These are phyloP conservation scores for Staurois parvus DNA, from an alignment of 2,797 vertebrate species.

Conservation along the genomic window DNA sequence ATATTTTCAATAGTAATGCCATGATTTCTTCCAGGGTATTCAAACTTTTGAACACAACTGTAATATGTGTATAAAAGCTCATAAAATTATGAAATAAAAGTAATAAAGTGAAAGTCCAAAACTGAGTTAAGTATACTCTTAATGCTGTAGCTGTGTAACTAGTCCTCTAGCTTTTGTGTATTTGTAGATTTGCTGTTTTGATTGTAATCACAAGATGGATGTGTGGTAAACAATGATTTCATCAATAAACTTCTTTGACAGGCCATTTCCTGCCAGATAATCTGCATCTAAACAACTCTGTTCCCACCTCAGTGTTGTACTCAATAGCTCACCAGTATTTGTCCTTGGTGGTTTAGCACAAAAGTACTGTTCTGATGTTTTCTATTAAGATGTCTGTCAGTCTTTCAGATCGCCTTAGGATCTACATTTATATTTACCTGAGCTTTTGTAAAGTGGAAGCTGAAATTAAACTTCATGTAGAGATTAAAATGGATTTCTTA, in stretches of 20 bases:
- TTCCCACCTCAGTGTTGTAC: conserved; percentile 14
- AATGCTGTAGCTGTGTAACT: background rate
- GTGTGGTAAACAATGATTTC: conserved; percentile 32
- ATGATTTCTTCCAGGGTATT: too few species aligned
- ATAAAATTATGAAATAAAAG: too few species aligned
- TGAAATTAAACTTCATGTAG: too few species aligned
- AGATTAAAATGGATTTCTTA: too few species aligned
- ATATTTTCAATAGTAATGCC: too few species aligned
- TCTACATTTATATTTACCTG: too few species aligned
- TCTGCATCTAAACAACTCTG: conserved; percentile 12
- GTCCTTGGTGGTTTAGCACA: background rate
- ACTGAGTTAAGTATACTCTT: background rate
- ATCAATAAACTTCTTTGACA: conserved; percentile 32
- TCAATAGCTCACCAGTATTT: background rate
- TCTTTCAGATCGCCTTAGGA: background rate
- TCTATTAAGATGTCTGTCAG: background rate
- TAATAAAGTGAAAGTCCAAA: too few species aligned
- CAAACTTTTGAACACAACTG: too few species aligned
- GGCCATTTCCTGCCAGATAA: conserved; percentile 38
- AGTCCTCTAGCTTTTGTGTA: conserved; percentile 17
- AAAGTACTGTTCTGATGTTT: background rate
- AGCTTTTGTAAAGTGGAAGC: too few species aligned
- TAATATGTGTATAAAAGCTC: too few species aligned
- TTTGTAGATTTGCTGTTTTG: conserved; percentile 22
- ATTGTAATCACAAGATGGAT: conserved; percentile 15